Evolutionary conservation across 2,888 invertebrate genomes (phyloP), one percentile per base, ranked within the genome.

Genomic region (Chrysopilus asiliformis): DNA sequence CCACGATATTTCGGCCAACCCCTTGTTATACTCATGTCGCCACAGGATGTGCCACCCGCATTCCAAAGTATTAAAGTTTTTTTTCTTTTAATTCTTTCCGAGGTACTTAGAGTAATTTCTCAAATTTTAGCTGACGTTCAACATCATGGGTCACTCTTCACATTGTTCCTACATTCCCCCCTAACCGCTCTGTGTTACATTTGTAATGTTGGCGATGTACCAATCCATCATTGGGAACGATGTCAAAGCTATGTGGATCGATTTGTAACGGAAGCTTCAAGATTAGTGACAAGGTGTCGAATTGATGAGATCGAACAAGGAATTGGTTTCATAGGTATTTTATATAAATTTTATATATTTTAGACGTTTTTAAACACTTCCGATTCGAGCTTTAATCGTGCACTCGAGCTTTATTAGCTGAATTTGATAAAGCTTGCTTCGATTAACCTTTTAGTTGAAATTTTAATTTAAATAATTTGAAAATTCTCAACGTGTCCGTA

Each of bases 1-100:
- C 90, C 91, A 33, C 72, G 78, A 45, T 79, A 85, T 57, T 95
- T 95, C 65, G 93, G 90, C 17, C 91, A 93, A 60, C 93, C 94
- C 5, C 66, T 94, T 46, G 82, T 94, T 44, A 79, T 90, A 45
- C 72, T 95, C 24, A 86, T 93, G 82, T 93, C 94, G 36, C 91
- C 94, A 5, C 79, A 87, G 63, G 87, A 91, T 58, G 72, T 83
- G 43, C 93, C 93, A 42, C 68, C 81, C 39, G 76, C 79, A 43
- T 80, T 89, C 58, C 80, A 82, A 67, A 80, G 87, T 86, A 44
- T 33, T 30, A 14, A 33, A 28, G 14, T 24, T 34, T 15, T 32
- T 38, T 18, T 27, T 40, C 2, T 6, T 10, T 12, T 5, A 24
- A 22, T 19, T n/a, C 13, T 2, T 3, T 12, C 13, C 4, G 2